phyloP scores from a whole-genome alignment of 1,140 invertebrate genomes.

The Solenopsis invicta region DNA sequence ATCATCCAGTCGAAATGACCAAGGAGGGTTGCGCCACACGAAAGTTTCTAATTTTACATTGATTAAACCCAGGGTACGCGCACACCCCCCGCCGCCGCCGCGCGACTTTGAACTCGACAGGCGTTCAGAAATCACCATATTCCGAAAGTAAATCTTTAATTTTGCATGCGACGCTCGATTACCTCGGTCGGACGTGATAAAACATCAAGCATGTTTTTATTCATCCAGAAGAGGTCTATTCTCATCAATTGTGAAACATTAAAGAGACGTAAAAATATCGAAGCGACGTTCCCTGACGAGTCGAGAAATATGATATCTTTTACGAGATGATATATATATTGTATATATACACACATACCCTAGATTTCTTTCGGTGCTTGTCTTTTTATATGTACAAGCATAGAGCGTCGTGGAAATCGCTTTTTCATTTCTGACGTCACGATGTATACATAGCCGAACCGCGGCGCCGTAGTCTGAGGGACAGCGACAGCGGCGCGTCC shows the following conservation, averaged over 20 bases:
- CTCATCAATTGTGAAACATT: not conserved
- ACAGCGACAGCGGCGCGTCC: not conserved
- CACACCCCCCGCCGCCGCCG: not conserved
- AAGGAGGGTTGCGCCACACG: slow-evolving; percentile 21
- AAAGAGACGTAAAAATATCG: not conserved
- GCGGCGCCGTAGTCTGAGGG: not conserved
- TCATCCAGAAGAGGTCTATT: not conserved
- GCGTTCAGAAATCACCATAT: not conserved
- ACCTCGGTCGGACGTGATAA: not conserved
- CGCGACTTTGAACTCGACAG: not conserved
- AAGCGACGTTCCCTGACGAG: not conserved
- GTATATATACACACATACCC: not conserved
- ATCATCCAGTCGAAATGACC: slow-evolving; percentile 28
- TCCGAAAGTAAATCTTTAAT: slow-evolving; percentile 4
- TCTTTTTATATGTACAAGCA: slow-evolving; percentile 1
- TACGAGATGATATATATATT: not conserved
- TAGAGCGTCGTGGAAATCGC: not conserved
- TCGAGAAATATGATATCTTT: not conserved
- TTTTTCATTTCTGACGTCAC: not conserved
- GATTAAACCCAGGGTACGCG: slow-evolving; percentile 20
- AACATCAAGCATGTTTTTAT: not conserved
- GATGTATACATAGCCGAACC: not conserved
- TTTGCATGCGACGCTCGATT: not conserved
- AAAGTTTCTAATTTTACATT: slow-evolving; percentile 61
- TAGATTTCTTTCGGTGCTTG: not conserved